Evolutionary conservation across 2,113 vertebrate genomes (phyloP).

Genomic region (Physeter macrocephalus): DNA sequence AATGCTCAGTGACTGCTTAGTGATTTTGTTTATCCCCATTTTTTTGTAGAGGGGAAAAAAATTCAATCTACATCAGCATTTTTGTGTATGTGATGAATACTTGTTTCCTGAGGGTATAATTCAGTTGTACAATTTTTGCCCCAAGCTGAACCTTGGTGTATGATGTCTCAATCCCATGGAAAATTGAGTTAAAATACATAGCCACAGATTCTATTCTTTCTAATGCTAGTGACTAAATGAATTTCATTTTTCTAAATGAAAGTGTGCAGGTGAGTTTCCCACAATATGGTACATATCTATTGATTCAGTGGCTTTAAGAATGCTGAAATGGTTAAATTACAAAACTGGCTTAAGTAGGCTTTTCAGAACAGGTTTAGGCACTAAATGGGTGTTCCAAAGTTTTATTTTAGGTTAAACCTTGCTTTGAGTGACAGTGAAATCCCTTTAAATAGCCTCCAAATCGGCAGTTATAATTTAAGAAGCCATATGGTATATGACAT

Average conservation of each 20-base stretch:
- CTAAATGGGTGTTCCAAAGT: constrained; percentile 26
- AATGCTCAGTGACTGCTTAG: constrained; percentile 34
- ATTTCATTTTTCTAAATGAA: constrained; percentile 47
- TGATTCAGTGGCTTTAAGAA: constrained; percentile 29
- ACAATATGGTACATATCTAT: not conserved
- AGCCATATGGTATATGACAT: constrained; percentile 30
- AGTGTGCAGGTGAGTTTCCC: constrained; percentile 8
- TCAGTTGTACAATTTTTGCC: constrained; percentile 41
- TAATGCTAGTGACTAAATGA: constrained; percentile 23
- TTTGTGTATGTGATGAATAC: constrained; percentile 33
- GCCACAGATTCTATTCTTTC: constrained; percentile 28
- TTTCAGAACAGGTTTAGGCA: constrained; percentile 23
- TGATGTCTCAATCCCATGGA: constrained; percentile 39
- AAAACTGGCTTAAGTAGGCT: not conserved
- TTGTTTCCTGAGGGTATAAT: constrained; percentile 57
- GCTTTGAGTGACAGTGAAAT: constrained; percentile 34
- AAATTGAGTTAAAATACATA: constrained; percentile 49
- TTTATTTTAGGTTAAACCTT: constrained; percentile 48
- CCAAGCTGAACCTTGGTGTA: not conserved
- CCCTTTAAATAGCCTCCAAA: constrained; percentile 45
- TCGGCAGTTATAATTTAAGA: not conserved
- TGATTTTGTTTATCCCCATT: constrained; percentile 51
- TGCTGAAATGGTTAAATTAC: constrained; percentile 24
- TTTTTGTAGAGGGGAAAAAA: constrained; percentile 43
- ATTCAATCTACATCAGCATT: constrained; percentile 33